Base-by-base conservation (phyloP, 2,888 invertebrate genomes). In the Tridacna gigas region DNA sequence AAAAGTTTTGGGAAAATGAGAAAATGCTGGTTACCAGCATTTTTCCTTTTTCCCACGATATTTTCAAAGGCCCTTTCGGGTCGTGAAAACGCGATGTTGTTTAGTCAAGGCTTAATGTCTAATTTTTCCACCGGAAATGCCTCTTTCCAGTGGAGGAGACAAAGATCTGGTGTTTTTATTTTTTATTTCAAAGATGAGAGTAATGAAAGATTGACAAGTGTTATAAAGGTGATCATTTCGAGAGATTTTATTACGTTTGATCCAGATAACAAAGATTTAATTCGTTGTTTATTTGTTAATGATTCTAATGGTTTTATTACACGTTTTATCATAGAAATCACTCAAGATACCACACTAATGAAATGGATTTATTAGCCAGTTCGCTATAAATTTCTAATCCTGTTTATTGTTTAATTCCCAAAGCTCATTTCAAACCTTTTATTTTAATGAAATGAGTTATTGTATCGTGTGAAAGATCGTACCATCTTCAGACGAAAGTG, bases 391-490 rank as follows among this genome's bases (percentile, higher is more conserved):
- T 51, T 37, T 71, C 51, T 71, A 51, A 51, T 71, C 51, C 18
- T 71, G 47, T 71, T 48, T 47, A 71, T 51, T 22, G 20, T 9
- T 5, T 25, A 25, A 71, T 71, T 47, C 71, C 51, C 71, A 25
- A 20, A 22, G 25, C 51, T 18, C 51, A 13, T 11, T 26, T n/a
- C 25, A 0, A 13, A 51, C 71, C 71, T 71, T 71, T 71, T 71
- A 71, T 51, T 51, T n/a, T 71, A 71, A 71, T 71, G 71, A 71
- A 71, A 71, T 51, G 25, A 47, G 71, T 71, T 71, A 71, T 71
- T 26, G 51, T 20, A 71, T 71, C 48, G 13, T 71, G 51, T 71
- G 13, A 25, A n/a, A 37, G 37, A 37, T 37, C 37, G 37, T 37
- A 37, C 37, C 37, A 37, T 13, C n/a, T 63, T 25, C 20, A 25